Base-by-base conservation (phyloP, 2,797 vertebrate species). In the Centropyge bicolor region DNA sequence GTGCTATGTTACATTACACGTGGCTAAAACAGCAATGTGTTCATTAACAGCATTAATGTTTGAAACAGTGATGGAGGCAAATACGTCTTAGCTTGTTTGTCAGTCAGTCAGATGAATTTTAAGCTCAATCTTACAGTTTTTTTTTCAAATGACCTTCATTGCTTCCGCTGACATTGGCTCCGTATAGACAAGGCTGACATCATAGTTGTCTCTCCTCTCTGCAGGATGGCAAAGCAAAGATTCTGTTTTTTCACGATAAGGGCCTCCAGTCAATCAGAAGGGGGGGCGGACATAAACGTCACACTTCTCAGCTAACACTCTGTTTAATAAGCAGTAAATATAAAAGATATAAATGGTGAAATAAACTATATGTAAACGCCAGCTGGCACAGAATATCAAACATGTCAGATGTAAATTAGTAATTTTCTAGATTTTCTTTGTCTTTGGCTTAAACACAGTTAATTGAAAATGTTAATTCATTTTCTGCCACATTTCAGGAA, bases 211-310 rank as follows among this genome's bases (percentile, higher is more conserved):
- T 38, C 22, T 67, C 35, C 19, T 40, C 13, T 74, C 70, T 55
- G 17, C 57, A 82, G 52, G 78, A 36, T 24, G 38, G 48, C 56
- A 74, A 70, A 84, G 78, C 46, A 13, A 66, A 56, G 57, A 72
- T 57, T 78, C 45, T 56, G 24, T 65, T 60, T 55, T 59, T 74
- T 73, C 19, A 57, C 22, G 20, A 4, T 66, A 43, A 48, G 35
- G 45, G 45, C 70, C 67, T 57, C 41, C 49, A 78, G 70, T 64
- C n/a, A 52, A 56, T 63, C 75, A 43, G 73, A n/a, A n/a, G 55
- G 73, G 27, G 73, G 17, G 9, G 46, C 45, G 35, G 69, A 72
- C 27, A 74, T 35, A 31, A 40, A 55, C 35, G 3, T 48, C 36
- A 51, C 51, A 70, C 38, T 85, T 82, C 56, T 51, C 35, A 69